phyloP scores from a whole-genome alignment of 37 sponge, comb jelly and placozoan species.

The Geodia barretti region DNA sequence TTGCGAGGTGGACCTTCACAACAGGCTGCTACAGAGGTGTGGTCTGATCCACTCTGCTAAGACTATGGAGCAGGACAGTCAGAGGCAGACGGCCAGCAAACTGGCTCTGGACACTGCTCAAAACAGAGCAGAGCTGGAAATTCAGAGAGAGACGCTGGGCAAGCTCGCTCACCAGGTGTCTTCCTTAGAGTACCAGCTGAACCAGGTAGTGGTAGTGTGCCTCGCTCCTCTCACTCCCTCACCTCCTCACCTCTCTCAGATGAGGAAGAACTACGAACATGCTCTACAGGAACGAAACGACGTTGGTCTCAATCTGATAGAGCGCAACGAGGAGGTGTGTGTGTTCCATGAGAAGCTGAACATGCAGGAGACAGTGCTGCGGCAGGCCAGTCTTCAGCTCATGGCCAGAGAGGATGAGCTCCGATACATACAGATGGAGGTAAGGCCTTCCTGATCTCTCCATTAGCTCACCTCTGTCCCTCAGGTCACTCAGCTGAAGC shows the following conservation, averaged over 20 bases:
- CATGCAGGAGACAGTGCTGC: slow-evolving; percentile 74
- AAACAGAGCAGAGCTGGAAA: slow-evolving; percentile 44
- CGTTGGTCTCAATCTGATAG: slow-evolving; percentile 92
- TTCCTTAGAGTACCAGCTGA: slow-evolving; percentile 79
- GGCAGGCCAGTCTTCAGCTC: slow-evolving; percentile 81
- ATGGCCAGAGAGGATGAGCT: slow-evolving; percentile 85
- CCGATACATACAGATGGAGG: slow-evolving; percentile 87
- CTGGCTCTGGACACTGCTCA: slow-evolving; percentile 55
- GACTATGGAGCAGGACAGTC: slow-evolving; percentile 77
- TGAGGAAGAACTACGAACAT: slow-evolving; percentile 81
- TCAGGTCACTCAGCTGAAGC: slow-evolving; percentile 60
- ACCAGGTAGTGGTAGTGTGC: slow-evolving; percentile 53
- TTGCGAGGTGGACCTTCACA: not conserved
- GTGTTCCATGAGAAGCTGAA: slow-evolving; percentile 97
- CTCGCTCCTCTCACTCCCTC: too few relatives aligned
- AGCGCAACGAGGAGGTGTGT: slow-evolving; percentile 94
- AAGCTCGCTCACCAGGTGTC: slow-evolving; percentile 82
- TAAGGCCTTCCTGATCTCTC: slow-evolving; percentile 8
- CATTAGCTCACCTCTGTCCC: not conserved
- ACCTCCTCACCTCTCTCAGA: slow-evolving; percentile 18
- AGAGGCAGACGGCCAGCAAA: slow-evolving; percentile 73
- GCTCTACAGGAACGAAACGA: slow-evolving; percentile 95
- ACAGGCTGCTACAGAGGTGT: slow-evolving; percentile 72
- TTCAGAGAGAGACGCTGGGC: slow-evolving; percentile 69
- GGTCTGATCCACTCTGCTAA: slow-evolving; percentile 52